phyloP scores from a whole-genome alignment of 2,113 vertebrate species.

The Willisornis vidua region DNA sequence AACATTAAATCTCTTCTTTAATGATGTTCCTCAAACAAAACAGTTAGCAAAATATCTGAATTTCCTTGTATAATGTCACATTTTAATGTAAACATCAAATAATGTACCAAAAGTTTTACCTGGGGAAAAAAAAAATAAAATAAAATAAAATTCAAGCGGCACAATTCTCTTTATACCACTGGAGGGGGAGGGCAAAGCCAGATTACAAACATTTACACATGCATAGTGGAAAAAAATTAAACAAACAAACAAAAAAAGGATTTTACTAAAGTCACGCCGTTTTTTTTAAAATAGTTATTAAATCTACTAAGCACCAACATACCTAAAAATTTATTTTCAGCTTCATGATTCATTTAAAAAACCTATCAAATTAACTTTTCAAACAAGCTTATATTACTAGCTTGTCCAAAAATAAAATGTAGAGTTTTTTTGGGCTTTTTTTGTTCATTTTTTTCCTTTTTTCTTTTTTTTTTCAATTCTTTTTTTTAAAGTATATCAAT shows the following conservation, averaged over 20 bases:
- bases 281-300: slow-evolving; percentile 84
- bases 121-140: slow-evolving; percentile 63
- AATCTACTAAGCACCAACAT: slow-evolving; percentile 87
- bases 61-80: slow-evolving; percentile 90
- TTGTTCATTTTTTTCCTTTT: not conserved
- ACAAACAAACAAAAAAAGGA: slow-evolving; percentile 66
- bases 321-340: slow-evolving; percentile 84
- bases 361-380: slow-evolving; percentile 82
- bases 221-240: slow-evolving; percentile 81
- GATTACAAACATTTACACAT: slow-evolving; percentile 89
- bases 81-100: slow-evolving; percentile 97
- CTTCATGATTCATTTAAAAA: slow-evolving; percentile 85
- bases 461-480: not conserved
- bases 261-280: slow-evolving; percentile 83
- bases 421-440: not conserved
- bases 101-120: slow-evolving; percentile 88
- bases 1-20: slow-evolving; percentile 78
- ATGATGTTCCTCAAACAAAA: slow-evolving; percentile 86
- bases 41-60: slow-evolving; percentile 90
- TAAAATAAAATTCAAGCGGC: slow-evolving; percentile 66
- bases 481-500: slow-evolving; percentile 70
- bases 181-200: slow-evolving; percentile 79
- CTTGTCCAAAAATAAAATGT: slow-evolving; percentile 78
- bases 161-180: slow-evolving; percentile 84
- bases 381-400: slow-evolving; percentile 80